Percentiles rank a stretch among this genome's conserved stretches.
phyloP scores from a whole-genome alignment of 2,888 invertebrate genomes.

The Agonopterix arenella region DNA sequence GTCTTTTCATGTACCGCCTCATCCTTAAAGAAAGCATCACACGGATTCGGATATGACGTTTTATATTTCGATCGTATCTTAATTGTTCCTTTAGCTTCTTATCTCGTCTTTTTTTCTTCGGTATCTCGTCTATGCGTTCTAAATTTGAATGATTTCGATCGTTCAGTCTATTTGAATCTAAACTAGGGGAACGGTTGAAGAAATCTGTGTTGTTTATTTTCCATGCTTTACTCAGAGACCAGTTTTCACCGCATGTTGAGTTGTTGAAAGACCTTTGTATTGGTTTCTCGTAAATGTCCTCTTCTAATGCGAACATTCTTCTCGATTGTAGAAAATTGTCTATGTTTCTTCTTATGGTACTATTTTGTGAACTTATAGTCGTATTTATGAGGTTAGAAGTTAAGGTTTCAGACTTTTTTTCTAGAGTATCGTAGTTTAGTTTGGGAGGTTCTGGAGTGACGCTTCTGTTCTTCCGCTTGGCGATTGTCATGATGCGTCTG shows the following conservation, averaged over 20 bases:
- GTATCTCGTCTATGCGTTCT: slow-evolving; percentile 62
- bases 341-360: slow-evolving; percentile 57
- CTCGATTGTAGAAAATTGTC: slow-evolving; percentile 58
- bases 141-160: slow-evolving; percentile 39
- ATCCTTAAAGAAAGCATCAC: slow-evolving; percentile 82
- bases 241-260: slow-evolving; percentile 64
- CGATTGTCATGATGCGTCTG: slow-evolving; percentile 58
- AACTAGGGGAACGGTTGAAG: slow-evolving; percentile 43
- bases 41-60: slow-evolving; percentile 79
- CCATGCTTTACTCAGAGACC: slow-evolving; percentile 73
- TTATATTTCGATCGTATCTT: slow-evolving; percentile 77
- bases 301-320: slow-evolving; percentile 59
- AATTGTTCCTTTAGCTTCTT: slow-evolving; percentile 64
- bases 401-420: slow-evolving; percentile 47
- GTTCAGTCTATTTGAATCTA: slow-evolving; percentile 36
- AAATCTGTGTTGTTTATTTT: slow-evolving; percentile 53
- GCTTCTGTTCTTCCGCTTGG: slow-evolving; percentile 52
- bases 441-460: slow-evolving; percentile 44
- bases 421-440: slow-evolving; percentile 30
- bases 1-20: slow-evolving; percentile 69
- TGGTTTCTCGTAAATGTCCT: slow-evolving; percentile 65
- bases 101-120: slow-evolving; percentile 42
- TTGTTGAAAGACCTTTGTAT: slow-evolving; percentile 45
- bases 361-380: slow-evolving; percentile 57
- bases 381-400: slow-evolving; percentile 58